phyloP scores from a whole-genome alignment of 2,888 invertebrate species.

The Drosophila melanocephala region DNA sequence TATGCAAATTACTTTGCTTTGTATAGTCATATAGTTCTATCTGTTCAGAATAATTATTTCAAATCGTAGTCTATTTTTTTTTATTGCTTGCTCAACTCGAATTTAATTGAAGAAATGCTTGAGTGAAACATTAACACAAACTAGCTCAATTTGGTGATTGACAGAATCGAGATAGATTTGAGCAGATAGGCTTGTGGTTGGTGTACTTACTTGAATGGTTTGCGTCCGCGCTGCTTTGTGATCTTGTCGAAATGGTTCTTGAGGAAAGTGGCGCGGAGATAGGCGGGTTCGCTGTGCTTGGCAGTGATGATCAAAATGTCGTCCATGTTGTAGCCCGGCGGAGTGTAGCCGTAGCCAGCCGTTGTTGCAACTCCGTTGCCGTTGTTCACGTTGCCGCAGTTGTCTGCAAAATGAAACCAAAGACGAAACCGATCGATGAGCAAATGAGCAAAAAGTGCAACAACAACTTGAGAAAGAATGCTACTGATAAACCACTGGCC shows the following conservation, averaged over 20 bases:
- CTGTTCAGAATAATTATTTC: background rate
- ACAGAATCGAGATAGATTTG: background rate
- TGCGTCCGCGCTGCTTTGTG: constrained; percentile 92
- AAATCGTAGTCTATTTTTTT: background rate
- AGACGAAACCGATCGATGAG: constrained; percentile 29
- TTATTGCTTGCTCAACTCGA: background rate
- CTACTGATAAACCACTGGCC: constrained; percentile 73
- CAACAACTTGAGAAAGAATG: constrained; percentile 26
- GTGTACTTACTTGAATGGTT: constrained; percentile 90
- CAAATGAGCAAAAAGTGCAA: constrained; percentile 51
- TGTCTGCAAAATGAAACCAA: constrained; percentile 83
- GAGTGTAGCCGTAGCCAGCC: constrained; percentile 56
- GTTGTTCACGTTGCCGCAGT: constrained; percentile 84
- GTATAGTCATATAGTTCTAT: background rate
- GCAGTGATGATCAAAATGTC: constrained; percentile 93
- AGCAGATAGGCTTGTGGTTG: background rate
- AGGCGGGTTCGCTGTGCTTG: constrained; percentile 91
- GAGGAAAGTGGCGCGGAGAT: constrained; percentile 93
- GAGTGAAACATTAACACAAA: background rate
- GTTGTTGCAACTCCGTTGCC: constrained; percentile 62
- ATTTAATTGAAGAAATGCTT: background rate
- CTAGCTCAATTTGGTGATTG: background rate
- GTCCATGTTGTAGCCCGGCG: constrained; percentile 88
- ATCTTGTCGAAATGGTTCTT: constrained; percentile 94
- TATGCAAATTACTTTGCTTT: background rate